Percentiles rank a stretch among this genome's conserved stretches.
phyloP scores from a whole-genome alignment of 2,888 invertebrate species.

The Chloroclysta siterata region DNA sequence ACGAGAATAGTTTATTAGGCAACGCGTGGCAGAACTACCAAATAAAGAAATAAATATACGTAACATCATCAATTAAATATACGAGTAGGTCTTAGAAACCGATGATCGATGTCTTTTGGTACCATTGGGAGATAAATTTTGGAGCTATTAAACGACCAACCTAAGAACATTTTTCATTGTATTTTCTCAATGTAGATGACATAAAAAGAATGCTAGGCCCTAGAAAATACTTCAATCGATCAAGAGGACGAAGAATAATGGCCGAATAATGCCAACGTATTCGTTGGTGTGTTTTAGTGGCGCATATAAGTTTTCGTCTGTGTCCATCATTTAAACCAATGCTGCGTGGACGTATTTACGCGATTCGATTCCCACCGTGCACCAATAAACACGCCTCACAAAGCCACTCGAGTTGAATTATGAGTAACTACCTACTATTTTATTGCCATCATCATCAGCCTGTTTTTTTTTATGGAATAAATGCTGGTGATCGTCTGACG shows the following conservation, averaged over 20 bases:
- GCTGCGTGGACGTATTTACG: background rate
- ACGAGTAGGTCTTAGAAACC: constrained; percentile 19
- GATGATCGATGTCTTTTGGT: constrained; percentile 33
- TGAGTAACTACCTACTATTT: background rate
- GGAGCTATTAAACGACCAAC: constrained; percentile 10
- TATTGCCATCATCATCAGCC: background rate
- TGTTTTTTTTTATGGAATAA: too few species aligned
- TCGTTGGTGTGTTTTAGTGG: background rate
- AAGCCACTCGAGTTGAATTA: background rate
- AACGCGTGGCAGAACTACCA: background rate
- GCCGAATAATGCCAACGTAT: constrained; percentile 1
- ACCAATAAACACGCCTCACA: background rate
- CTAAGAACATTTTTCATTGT: constrained; percentile 18
- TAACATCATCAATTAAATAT: constrained; percentile 26
- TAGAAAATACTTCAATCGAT: background rate
- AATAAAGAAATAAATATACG: background rate
- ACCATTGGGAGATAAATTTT: constrained; percentile 21
- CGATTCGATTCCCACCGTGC: background rate
- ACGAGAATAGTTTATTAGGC: background rate
- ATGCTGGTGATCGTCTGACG: too few species aligned
- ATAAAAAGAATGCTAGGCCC: background rate
- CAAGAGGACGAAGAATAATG: constrained; percentile 2
- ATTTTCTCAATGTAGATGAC: constrained; percentile 2
- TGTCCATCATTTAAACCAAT: background rate
- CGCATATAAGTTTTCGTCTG: background rate